Conservation (phyloP, 2,797 vertebrate genomes). For the Limosa lapponica region DNA sequence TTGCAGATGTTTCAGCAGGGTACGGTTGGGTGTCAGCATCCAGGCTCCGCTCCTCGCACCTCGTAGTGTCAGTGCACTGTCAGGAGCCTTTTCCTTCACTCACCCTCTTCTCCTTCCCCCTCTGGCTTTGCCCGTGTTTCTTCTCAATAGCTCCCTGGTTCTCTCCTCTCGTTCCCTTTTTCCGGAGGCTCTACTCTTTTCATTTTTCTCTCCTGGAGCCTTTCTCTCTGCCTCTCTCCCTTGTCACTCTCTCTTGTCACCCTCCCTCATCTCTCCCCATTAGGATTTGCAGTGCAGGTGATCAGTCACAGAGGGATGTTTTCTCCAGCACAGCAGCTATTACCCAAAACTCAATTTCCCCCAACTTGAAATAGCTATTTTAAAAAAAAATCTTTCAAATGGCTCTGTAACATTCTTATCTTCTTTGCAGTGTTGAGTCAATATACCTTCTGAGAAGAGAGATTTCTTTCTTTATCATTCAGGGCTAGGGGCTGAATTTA, state of each 20-base stretch:
- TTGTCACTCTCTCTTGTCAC: conserved; percentile 18
- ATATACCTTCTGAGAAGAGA: conserved; percentile 25
- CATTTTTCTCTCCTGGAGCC: neutral
- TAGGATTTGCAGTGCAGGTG: conserved; percentile 66
- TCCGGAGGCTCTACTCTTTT: neutral
- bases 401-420: conserved; percentile 40
- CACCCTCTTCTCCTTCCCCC: conserved; percentile 53
- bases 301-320: conserved; percentile 64
- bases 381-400: neutral
- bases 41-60: neutral
- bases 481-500: conserved; percentile 58
- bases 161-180: conserved; percentile 58
- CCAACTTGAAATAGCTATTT: conserved; percentile 41
- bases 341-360: conserved; percentile 64
- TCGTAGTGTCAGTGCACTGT: neutral
- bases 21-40: neutral
- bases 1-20: neutral
- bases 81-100: neutral
- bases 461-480: conserved; percentile 56
- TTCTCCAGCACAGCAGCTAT: conserved; percentile 46
- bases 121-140: neutral
- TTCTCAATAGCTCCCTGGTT: neutral
- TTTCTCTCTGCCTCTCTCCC: neutral
- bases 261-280: conserved; percentile 48
- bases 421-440: conserved; percentile 26